A percentile compares a stretch with the other conserved stretches of the same genome.
phyloP scores from a whole-genome alignment of 2,113 vertebrate genomes.

The Sterrhoptilus dennistouni region DNA sequence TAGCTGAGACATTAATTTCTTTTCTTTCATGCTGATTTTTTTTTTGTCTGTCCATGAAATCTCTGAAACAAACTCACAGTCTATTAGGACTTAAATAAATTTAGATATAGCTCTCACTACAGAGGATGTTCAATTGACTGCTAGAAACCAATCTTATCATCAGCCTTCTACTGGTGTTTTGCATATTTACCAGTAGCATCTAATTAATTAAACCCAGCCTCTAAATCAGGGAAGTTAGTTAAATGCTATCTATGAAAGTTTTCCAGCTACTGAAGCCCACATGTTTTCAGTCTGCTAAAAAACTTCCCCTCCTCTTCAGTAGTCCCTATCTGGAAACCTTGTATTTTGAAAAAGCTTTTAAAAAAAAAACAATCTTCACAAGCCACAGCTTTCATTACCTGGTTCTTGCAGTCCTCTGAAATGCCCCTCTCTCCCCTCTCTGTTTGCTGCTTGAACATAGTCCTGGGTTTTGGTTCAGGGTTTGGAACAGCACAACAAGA shows the following conservation, averaged over 20 bases:
- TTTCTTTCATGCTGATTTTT: background rate
- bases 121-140: background rate
- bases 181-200: background rate
- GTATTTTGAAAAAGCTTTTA: background rate
- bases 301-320: background rate
- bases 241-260: background rate
- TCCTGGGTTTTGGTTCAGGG: background rate
- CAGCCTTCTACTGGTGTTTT: background rate
- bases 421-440: background rate
- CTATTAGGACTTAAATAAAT: background rate
- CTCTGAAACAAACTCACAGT: background rate
- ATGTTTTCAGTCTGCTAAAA: background rate
- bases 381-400: background rate
- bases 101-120: background rate
- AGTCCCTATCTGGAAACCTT: background rate
- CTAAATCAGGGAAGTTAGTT: background rate
- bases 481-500: background rate
- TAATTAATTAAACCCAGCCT: background rate
- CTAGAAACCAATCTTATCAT: background rate
- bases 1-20: background rate
- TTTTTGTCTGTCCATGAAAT: background rate
- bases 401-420: background rate
- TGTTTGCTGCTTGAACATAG: background rate
- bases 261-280: background rate
- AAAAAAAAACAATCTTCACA: background rate